Evolutionary conservation across 2,113 vertebrate species (phyloP).

Genomic region (Amia ocellicauda): DNA sequence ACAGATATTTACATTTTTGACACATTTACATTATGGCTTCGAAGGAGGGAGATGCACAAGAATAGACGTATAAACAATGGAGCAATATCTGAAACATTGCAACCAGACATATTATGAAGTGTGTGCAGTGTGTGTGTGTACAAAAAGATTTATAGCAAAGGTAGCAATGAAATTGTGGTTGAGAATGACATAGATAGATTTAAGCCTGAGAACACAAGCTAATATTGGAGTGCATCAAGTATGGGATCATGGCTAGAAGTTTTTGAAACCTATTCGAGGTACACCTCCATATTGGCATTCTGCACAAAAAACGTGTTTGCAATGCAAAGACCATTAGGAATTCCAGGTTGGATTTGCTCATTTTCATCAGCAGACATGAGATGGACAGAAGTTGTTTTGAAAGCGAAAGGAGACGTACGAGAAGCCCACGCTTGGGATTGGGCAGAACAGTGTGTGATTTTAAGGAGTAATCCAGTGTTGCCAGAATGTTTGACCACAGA

Average conservation of each 20-base stretch:
- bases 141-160: too few species aligned
- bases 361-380: conserved; percentile 26
- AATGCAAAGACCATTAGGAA: not conserved
- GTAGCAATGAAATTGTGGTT: too few species aligned
- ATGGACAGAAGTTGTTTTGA: conserved; percentile 17
- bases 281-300: conserved; percentile 7
- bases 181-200: too few species aligned
- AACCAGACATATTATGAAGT: too few species aligned
- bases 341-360: conserved; percentile 14
- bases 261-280: conserved; percentile 9
- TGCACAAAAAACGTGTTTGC: conserved; percentile 12
- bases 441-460: conserved; percentile 3
- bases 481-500: conserved; percentile 23
- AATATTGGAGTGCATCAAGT: too few species aligned
- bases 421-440: not conserved
- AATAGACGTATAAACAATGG: too few species aligned
- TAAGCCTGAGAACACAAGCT: too few species aligned
- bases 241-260: conserved; percentile 25
- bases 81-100: too few species aligned
- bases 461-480: conserved; percentile 9
- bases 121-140: too few species aligned
- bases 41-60: too few species aligned
- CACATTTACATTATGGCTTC: too few species aligned
- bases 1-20: too few species aligned
- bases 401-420: conserved; percentile 3